Evolutionary conservation across 2,888 invertebrate genomes (phyloP).

Genomic region (Serripes groenlandicus): DNA sequence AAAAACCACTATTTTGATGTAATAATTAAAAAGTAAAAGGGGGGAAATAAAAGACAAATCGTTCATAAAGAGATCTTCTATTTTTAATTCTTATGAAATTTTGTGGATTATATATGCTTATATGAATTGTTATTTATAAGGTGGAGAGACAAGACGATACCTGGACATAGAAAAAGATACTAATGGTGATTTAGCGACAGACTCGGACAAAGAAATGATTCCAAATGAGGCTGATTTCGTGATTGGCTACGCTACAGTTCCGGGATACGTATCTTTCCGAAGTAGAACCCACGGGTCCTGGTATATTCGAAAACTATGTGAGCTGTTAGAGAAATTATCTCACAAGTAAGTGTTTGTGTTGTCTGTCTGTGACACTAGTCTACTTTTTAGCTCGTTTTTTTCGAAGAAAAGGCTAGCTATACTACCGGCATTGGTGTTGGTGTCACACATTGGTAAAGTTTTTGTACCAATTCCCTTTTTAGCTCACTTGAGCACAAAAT

Average conservation of each 20-base stretch:
- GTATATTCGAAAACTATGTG: constrained; percentile 82
- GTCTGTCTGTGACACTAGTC: too few relatives aligned
- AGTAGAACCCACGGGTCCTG: constrained; percentile 82
- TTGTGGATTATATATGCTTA: not conserved
- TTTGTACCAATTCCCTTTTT: too few relatives aligned
- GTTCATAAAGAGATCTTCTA: not conserved
- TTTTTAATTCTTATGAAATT: too few relatives aligned
- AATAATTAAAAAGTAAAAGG: too few relatives aligned
- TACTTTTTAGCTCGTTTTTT: too few relatives aligned
- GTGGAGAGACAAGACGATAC: not conserved
- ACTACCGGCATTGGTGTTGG: too few relatives aligned
- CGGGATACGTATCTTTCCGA: constrained; percentile 83
- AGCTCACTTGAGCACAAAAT: too few relatives aligned
- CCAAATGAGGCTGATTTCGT: constrained; percentile 85
- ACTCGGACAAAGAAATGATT: constrained; percentile 70
- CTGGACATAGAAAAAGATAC: constrained; percentile 22
- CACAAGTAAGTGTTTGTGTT: constrained; percentile 70
- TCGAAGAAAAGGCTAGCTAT: too few relatives aligned
- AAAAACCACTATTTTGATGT: not conserved
- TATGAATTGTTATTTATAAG: not conserved
- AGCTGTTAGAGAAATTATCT: constrained; percentile 76
- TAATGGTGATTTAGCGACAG: not conserved
- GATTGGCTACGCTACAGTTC: constrained; percentile 84
- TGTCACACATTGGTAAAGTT: too few relatives aligned
- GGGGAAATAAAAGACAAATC: not conserved